phyloP scores from a whole-genome alignment of 2,797 vertebrate species.

The Philypnodon macrostomus region DNA sequence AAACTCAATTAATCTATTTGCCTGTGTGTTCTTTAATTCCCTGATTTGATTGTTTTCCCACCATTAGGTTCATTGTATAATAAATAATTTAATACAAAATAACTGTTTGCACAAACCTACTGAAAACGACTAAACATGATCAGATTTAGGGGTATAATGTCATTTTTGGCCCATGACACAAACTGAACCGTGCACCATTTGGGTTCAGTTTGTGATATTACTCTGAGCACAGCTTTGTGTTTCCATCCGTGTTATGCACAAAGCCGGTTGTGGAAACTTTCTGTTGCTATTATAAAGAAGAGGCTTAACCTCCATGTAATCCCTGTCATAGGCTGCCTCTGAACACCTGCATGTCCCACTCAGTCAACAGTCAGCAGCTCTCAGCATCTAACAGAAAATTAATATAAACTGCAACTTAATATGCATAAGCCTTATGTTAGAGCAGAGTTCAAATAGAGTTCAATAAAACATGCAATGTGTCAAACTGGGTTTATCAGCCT shows the following conservation, averaged over 20 bases:
- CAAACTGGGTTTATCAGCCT: not conserved
- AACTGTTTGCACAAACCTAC: conserved; percentile 52
- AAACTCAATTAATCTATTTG: too few relatives aligned
- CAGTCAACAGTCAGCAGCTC: conserved; percentile 38
- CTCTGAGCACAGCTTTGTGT: conserved; percentile 41
- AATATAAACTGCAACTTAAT: not conserved
- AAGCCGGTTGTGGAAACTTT: conserved; percentile 69
- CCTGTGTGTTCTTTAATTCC: too few relatives aligned
- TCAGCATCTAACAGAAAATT: not conserved
- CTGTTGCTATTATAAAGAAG: conserved; percentile 61
- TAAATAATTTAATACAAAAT: conserved; percentile 33
- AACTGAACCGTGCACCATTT: conserved; percentile 9
- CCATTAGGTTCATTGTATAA: conserved; percentile 18
- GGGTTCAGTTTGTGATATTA: conserved; percentile 58
- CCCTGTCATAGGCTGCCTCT: conserved; percentile 39
- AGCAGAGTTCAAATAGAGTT: not conserved
- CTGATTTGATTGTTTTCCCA: too few relatives aligned
- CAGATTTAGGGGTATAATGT: conserved; percentile 43
- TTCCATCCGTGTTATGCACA: conserved; percentile 7
- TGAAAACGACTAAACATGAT: conserved; percentile 52
- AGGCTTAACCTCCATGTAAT: conserved; percentile 69
- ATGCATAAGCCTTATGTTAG: not conserved
- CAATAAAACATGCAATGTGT: too few relatives aligned
- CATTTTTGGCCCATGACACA: conserved; percentile 68
- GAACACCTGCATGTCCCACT: conserved; percentile 51